phyloP scores from a whole-genome alignment of 2,888 invertebrate species.

The Rhagonycha fulva region DNA sequence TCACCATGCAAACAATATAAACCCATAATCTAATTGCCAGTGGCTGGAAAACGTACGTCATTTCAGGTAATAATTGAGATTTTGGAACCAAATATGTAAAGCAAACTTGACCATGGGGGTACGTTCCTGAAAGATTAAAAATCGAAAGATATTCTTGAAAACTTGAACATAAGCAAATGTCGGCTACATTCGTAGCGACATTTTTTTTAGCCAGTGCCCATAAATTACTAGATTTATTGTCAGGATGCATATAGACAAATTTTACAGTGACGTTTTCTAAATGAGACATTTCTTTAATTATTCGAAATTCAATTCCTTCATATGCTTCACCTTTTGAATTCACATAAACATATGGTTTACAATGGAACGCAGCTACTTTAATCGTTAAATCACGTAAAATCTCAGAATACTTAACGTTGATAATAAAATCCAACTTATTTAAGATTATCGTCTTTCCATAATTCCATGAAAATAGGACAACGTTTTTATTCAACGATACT shows the following conservation, averaged over 20 bases:
- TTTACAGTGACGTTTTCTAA: no score
- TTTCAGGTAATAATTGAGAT: slow-evolving; percentile 11
- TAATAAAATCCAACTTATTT: no score
- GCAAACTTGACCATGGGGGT: no score
- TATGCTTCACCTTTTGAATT: no score
- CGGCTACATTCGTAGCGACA: background rate
- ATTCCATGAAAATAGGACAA: no score
- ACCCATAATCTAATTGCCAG: slow-evolving; percentile 13
- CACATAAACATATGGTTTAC: background rate
- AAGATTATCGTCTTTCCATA: background rate
- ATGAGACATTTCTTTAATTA: no score
- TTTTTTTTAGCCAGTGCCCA: background rate
- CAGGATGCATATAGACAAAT: no score
- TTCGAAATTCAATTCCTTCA: no score
- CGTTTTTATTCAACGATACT: no score
- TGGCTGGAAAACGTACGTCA: slow-evolving; percentile 16
- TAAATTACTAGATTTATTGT: background rate
- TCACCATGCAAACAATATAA: background rate
- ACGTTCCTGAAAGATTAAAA: background rate
- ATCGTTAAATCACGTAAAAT: background rate
- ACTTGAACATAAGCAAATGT: background rate
- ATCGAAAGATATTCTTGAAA: background rate
- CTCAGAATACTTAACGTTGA: no score
- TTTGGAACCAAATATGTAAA: slow-evolving; percentile 2
- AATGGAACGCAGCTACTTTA: background rate